phyloP scores from a whole-genome alignment of 2,797 vertebrate genomes.

The Lagocephalus sceleratus region DNA sequence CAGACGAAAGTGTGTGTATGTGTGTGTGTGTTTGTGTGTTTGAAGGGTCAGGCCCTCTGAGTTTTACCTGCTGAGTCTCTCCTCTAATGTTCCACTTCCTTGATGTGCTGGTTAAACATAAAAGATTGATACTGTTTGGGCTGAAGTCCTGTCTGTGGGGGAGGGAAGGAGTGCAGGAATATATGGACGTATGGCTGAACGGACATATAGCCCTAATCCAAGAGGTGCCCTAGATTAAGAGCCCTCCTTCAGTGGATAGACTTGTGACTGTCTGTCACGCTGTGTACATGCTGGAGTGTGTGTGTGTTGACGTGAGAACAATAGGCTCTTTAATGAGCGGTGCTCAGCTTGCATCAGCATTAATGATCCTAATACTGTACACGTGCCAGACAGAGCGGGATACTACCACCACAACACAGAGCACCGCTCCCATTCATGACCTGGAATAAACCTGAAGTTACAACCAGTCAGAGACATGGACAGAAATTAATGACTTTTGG shows the following conservation, averaged over 20 bases:
- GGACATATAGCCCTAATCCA: constrained; percentile 58
- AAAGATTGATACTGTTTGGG: constrained; percentile 55
- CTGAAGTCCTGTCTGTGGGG: neutral
- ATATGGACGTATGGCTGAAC: constrained; percentile 50
- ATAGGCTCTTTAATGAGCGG: constrained; percentile 67
- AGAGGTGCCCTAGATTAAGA: constrained; percentile 60
- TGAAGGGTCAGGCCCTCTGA: constrained; percentile 7
- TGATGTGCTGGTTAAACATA: constrained; percentile 29
- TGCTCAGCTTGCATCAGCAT: constrained; percentile 48
- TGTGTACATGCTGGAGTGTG: constrained; percentile 6
- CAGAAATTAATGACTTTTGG: neutral
- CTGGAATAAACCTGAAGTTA: neutral
- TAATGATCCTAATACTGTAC: constrained; percentile 69
- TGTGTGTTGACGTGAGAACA: constrained; percentile 55
- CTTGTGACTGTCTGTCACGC: constrained; percentile 38
- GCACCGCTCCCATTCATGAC: neutral
- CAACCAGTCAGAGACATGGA: neutral
- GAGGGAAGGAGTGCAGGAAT: constrained; percentile 32
- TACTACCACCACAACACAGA: neutral
- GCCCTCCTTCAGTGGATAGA: constrained; percentile 52
- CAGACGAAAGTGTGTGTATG: constrained; percentile 2
- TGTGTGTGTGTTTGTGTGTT: constrained; percentile 14
- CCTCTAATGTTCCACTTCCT: constrained; percentile 7
- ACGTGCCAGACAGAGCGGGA: constrained; percentile 49
- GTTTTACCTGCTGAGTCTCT: constrained; percentile 5